Percentiles rank a stretch among this genome's conserved stretches.
Conservation (phyloP, 1,140 invertebrate species). For the Lepidotrigona ventralis region DNA sequence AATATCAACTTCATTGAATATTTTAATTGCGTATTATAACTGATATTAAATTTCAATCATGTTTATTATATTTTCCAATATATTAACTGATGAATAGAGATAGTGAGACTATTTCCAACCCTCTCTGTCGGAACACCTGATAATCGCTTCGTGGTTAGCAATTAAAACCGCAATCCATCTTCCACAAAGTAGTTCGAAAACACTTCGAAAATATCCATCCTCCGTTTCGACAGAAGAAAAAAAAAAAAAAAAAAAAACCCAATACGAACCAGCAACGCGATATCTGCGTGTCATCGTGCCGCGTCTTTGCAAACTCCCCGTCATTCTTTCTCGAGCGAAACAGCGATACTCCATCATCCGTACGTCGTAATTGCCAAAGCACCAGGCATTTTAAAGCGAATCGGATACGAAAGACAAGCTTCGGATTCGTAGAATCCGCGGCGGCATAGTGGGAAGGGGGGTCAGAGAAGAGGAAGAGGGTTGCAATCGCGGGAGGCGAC, state of each 20-base stretch:
- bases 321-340: background rate
- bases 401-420: background rate
- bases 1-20: no score
- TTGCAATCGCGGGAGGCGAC: background rate
- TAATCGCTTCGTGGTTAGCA: no score
- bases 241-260: background rate
- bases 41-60: no score
- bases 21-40: no score
- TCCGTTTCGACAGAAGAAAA: background rate
- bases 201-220: background rate
- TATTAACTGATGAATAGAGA: no score
- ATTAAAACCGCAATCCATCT: background rate
- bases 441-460: no score
- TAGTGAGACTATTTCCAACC: no score
- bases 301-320: background rate
- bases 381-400: background rate
- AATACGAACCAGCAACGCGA: background rate
- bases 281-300: background rate
- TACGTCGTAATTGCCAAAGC: slow-evolving; percentile 8
- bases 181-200: background rate
- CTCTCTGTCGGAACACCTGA: no score
- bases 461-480: background rate
- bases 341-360: slow-evolving; percentile 1
- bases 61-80: no score
- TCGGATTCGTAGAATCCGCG: background rate